Percentiles rank a stretch among this genome's conserved stretches.
These are phyloP conservation scores for Erebia ligea DNA, from an alignment of 2,888 invertebrate genomes.

Conservation along the genomic window DNA sequence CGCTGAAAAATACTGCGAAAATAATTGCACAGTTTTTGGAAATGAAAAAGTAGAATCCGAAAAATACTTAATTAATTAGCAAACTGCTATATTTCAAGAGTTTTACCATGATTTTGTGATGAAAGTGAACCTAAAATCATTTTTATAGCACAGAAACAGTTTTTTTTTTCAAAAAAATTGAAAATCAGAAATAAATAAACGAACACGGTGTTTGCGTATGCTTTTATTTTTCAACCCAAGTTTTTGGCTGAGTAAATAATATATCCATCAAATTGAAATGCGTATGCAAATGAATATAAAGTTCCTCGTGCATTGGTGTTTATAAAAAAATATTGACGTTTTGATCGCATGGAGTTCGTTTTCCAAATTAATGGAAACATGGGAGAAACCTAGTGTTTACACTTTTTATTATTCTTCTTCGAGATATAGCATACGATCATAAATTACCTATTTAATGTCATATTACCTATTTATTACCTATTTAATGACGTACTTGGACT, in stretches of 20 bases:
- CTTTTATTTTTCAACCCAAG: conserved; percentile 18
- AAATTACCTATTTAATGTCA: too few species aligned
- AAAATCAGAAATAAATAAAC: not conserved
- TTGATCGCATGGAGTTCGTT: conserved; percentile 7
- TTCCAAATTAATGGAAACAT: not conserved
- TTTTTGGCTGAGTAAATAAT: conserved; percentile 20
- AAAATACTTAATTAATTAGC: not conserved
- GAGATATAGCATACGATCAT: too few species aligned
- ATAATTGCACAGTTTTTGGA: too few species aligned
- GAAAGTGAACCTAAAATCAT: not conserved
- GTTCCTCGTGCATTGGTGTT: conserved; percentile 18
- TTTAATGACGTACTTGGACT: too few species aligned
- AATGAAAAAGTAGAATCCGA: too few species aligned
- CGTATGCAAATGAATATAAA: conserved; percentile 23
- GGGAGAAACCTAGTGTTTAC: conserved; percentile 1
- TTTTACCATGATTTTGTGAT: not conserved
- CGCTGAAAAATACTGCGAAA: too few species aligned
- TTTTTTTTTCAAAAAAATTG: too few species aligned
- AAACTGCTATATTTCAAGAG: not conserved
- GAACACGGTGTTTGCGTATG: conserved; percentile 4
- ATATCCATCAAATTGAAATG: conserved; percentile 19
- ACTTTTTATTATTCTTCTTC: not conserved
- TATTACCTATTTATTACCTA: too few species aligned
- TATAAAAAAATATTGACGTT: conserved; percentile 32
- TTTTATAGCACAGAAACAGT: too few species aligned